phyloP scores from a whole-genome alignment of 2,797 vertebrate genomes.

The Cryptoprocta ferox region DNA sequence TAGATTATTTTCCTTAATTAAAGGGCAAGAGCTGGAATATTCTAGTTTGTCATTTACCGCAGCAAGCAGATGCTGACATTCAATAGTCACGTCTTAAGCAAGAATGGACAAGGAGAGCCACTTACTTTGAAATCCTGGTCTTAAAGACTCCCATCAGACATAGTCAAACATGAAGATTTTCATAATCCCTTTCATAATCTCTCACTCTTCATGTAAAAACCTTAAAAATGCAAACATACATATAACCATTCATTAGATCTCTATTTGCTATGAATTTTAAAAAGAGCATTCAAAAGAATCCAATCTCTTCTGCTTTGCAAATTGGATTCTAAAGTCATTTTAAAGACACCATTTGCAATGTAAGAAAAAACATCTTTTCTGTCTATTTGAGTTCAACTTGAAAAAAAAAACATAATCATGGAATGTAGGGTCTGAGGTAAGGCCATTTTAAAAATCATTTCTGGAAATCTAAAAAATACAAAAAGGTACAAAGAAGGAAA shows the following conservation, averaged over 20 bases:
- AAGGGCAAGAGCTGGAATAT: background rate
- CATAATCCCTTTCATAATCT: slow-evolving; percentile 48
- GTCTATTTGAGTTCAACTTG: background rate
- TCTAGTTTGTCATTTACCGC: slow-evolving; percentile 2
- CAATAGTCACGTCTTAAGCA: background rate
- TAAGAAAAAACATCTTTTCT: background rate
- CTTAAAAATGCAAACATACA: background rate
- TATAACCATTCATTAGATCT: slow-evolving; percentile 13
- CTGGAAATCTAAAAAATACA: background rate
- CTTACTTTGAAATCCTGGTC: slow-evolving; percentile 50
- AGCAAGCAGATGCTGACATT: slow-evolving; percentile 30
- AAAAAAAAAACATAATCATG: slow-evolving; percentile 27
- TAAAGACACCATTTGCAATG: background rate
- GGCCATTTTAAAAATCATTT: slow-evolving; percentile 13
- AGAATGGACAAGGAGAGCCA: slow-evolving; percentile 15
- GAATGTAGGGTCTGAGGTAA: background rate
- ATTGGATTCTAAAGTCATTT: slow-evolving; percentile 44
- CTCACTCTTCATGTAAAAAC: background rate
- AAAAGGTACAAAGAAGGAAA: slow-evolving; percentile 4
- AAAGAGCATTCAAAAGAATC: background rate
- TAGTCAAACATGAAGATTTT: slow-evolving; percentile 36
- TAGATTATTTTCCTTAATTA: slow-evolving; percentile 25
- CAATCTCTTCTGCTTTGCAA: background rate
- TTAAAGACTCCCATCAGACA: background rate
- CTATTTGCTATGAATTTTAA: background rate